Base-by-base conservation (phyloP, 2,888 invertebrate species). In the Mesodorylaimus sp. region DNA sequence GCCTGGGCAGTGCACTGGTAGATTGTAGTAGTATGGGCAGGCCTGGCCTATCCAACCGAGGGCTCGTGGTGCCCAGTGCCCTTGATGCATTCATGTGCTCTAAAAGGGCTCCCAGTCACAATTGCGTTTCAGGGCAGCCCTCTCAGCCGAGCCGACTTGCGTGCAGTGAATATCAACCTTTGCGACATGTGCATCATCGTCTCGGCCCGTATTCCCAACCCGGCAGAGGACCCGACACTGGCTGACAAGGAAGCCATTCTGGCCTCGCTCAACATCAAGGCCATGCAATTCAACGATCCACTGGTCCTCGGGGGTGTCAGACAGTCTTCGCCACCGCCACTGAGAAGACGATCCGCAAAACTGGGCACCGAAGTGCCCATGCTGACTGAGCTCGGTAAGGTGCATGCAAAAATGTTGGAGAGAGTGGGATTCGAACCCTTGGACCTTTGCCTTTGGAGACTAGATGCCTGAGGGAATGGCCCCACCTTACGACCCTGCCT, bases 171-270 rank as follows among this genome's bases (percentile, higher is more conserved):
- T 74, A 93, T 99, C 61, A 97, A 99, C 75, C 77, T 97, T 65
- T 97, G 97, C 78, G 97, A 97, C 78, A 99, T 97, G 97, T 97
- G 97, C 77, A 95, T 95, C 71, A 95, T 99, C 70, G 76, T 99
- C 72, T 95, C 95, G 68, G 95, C 95, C 66, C 89, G 93, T 77
- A 93, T 97, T 76, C 91, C 91, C 73, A 88, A 88, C 71, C 58
- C 56, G 3, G 93, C 88, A 72, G 97, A 99, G 73, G 97, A 99
- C 76, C 93, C 95, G 57, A 95, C 95, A 69, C 77, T 99, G 73
- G 95, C 95, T 61, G 97, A 99, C 76, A 99, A 99, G 76, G 97
- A 97, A 75, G 95, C 97, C 66, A 97, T 99, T 69, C 75, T 99
- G 68, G 97, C 97, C 67, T 95, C 95, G 64, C 78, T 99, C 63